Evolutionary conservation across 2,888 invertebrate species (phyloP), one percentile per base, ranked within the genome.

Genomic region (Dynastes maya): DNA sequence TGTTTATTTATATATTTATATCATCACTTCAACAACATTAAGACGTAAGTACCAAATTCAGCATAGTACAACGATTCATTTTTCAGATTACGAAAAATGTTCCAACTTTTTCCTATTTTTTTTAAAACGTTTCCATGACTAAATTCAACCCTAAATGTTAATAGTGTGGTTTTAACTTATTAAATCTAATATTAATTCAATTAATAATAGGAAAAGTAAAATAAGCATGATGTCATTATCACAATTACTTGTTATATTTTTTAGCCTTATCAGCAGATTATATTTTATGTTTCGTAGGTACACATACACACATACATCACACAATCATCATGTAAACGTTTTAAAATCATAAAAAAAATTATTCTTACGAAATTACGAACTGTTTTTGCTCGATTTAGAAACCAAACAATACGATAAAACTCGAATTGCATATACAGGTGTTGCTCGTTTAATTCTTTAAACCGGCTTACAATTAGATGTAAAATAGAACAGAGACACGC

Each of bases 1-100:
- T 76, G 70, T 78, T 78, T 64, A 53, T 78, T 78, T 64, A 65
- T 75, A 65, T 78, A 74, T 78, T 75, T 78, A 78, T 78, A 75
- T 45, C 55, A 40, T 78, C 72, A 22, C 22, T 58, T 53, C 51
- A 40, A 49, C 65, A 51, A 55, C 40, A 16, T 16, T 53, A 16
- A 78, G 65, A 58, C 55, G 78, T 78, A 75, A 78, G 78, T 78
- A 78, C 29, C n/a, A 29, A 13, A 55, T 29, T 55, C 45, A 22
- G 40, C 13, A 32, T 51, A 55, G 13, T 32, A 67, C 5, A 37
- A 16, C 16, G 16, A 16, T 16, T 16, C 16, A 16, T 16, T 16
- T 16, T 16, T 16, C 16, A 16, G 16, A 16, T 32, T 32, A 5
- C 32, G 32, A 32, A 32, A 32, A 5, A 32, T 32, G 3, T 32